Evolutionary conservation across 1,140 invertebrate genomes (phyloP).

Genomic region (Probaryconus sp.): DNA sequence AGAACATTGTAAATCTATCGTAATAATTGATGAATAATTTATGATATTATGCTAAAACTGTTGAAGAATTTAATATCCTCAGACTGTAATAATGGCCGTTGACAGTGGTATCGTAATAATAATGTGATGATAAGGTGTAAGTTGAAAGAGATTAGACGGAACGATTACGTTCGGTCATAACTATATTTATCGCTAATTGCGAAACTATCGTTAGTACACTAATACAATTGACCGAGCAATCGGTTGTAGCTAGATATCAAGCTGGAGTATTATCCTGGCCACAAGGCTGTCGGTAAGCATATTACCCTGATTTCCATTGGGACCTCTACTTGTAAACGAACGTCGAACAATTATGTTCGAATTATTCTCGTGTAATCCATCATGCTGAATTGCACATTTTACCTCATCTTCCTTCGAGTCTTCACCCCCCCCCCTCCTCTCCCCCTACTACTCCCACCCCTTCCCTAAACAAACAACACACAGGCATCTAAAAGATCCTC

Average conservation of each 20-base stretch:
- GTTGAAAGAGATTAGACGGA: conserved; percentile 14
- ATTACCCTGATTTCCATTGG: conserved; percentile 59
- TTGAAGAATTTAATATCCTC: too few species aligned
- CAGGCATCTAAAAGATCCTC: too few species aligned
- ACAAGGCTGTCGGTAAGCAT: conserved; percentile 56
- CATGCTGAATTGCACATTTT: not conserved
- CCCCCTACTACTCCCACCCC: not conserved
- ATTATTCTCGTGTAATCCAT: conserved; percentile 50
- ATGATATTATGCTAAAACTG: too few species aligned
- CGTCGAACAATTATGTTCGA: conserved; percentile 47
- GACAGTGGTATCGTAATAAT: not conserved
- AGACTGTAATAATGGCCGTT: too few species aligned
- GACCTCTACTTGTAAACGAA: conserved; percentile 57
- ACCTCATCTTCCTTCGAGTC: not conserved
- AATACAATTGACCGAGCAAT: conserved; percentile 58
- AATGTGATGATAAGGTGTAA: not conserved
- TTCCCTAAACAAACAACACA: conserved; percentile 1
- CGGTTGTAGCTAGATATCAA: conserved; percentile 43
- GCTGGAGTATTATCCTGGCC: conserved; percentile 42
- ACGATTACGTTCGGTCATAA: conserved; percentile 31
- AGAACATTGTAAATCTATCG: too few species aligned
- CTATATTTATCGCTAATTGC: conserved; percentile 52
- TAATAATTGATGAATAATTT: too few species aligned
- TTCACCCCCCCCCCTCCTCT: too few species aligned
- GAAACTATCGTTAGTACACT: conserved; percentile 48